phyloP scores from a whole-genome alignment of 37 sponge, comb jelly and placozoan genomes.

The Spongia lamella region DNA sequence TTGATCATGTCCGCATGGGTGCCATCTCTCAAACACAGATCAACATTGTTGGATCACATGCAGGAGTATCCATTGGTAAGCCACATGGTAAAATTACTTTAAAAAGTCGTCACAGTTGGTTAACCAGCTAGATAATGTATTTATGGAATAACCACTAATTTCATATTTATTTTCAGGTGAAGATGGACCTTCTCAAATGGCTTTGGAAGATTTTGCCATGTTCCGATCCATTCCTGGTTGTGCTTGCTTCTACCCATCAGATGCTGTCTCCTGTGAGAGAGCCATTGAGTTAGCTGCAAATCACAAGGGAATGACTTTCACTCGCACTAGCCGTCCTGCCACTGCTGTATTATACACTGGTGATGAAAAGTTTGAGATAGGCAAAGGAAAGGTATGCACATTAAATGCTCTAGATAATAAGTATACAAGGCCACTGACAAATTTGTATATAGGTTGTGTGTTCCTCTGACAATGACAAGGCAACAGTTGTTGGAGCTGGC shows the following conservation, averaged over 20 bases:
- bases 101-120: neutral
- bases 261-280: constrained; percentile 93
- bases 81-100: neutral
- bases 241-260: constrained; percentile 94
- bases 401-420: neutral
- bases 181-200: constrained; percentile 99
- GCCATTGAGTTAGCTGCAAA: constrained; percentile 97
- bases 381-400: constrained; percentile 89
- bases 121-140: neutral
- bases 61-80: constrained; percentile 85
- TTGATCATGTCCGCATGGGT: constrained; percentile 99
- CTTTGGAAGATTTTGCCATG: constrained; percentile 97
- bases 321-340: constrained; percentile 87
- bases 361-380: constrained; percentile 94
- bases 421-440: neutral
- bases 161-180: constrained; percentile 61
- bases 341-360: constrained; percentile 82
- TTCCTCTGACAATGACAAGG: constrained; percentile 67
- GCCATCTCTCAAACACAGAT: constrained; percentile 94
- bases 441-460: constrained; percentile 66
- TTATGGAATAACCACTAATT: neutral
- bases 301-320: constrained; percentile 89
- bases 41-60: constrained; percentile 97
- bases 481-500: constrained; percentile 91
- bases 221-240: constrained; percentile 87